phyloP scores from a whole-genome alignment of 2,113 vertebrate genomes.

The Myrmecophaga tridactyla region DNA sequence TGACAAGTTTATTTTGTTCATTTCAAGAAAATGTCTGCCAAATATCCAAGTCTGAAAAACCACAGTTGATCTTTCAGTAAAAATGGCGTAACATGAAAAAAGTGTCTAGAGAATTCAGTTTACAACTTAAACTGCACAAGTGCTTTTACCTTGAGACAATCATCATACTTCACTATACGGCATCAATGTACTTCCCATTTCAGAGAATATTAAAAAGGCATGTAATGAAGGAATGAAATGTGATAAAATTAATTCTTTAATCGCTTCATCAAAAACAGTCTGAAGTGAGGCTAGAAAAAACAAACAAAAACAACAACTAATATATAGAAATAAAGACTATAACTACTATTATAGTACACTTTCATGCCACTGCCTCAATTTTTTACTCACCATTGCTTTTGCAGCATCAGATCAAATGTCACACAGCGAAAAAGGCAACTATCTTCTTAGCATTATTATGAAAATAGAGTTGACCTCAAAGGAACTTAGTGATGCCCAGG shows the following conservation, averaged over 20 bases:
- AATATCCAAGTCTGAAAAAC: too few species aligned
- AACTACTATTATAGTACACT: background rate
- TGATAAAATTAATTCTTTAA: constrained; percentile 46
- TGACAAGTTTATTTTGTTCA: too few species aligned
- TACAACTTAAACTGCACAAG: too few species aligned
- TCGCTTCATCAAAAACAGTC: constrained; percentile 22
- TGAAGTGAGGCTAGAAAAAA: background rate
- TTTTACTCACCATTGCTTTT: constrained; percentile 37
- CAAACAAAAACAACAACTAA: background rate
- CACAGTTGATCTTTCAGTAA: too few species aligned
- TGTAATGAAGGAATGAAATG: background rate
- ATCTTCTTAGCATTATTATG: constrained; percentile 18
- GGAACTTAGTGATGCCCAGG: background rate
- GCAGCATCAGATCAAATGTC: constrained; percentile 15
- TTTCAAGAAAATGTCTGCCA: too few species aligned
- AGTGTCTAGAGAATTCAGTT: too few species aligned
- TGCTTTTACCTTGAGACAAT: too few species aligned
- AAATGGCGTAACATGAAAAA: too few species aligned
- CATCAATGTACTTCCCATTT: background rate
- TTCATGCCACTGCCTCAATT: constrained; percentile 29
- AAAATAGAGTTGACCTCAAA: constrained; percentile 45
- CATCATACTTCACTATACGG: too few species aligned
- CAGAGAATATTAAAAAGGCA: constrained; percentile 28
- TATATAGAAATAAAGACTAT: background rate
- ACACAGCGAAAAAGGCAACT: constrained; percentile 11